These are phyloP conservation scores for Xanthorhoe spadicearia DNA, from an alignment of 2,888 invertebrate species.

Conservation along the genomic window DNA sequence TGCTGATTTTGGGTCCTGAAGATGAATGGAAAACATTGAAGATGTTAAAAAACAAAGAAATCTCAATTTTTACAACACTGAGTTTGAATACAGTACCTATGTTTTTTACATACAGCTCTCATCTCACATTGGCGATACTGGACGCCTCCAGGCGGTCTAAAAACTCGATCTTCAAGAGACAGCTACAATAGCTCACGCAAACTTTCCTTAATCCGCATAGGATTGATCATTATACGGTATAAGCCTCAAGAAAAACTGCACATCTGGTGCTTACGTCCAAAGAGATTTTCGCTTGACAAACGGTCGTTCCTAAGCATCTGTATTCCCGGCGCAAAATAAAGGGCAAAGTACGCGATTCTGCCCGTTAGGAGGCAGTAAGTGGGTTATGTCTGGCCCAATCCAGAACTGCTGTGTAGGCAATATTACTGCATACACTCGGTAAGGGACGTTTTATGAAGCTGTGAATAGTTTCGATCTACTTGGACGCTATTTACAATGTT, in stretches of 20 bases:
- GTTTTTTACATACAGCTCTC: too few relatives aligned
- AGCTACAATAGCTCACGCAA: too few relatives aligned
- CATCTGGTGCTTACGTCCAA: constrained; percentile 20
- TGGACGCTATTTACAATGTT: too few relatives aligned
- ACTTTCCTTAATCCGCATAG: too few relatives aligned
- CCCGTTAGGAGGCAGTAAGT: constrained; percentile 6
- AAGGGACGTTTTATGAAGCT: background rate
- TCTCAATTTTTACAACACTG: background rate
- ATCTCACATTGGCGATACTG: too few relatives aligned
- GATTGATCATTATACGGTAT: background rate
- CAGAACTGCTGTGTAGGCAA: background rate
- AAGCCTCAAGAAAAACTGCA: constrained; percentile 25
- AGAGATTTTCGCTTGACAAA: constrained; percentile 24
- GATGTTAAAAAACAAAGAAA: background rate
- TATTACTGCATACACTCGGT: constrained; percentile 2
- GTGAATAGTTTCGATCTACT: background rate
- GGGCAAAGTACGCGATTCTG: constrained; percentile 6
- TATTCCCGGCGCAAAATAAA: constrained; percentile 28
- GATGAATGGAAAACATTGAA: background rate
- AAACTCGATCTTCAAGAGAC: too few relatives aligned
- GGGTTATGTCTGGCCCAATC: background rate
- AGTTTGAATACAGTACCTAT: too few relatives aligned
- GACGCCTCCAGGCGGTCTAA: too few relatives aligned
- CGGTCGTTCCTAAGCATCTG: constrained; percentile 16
- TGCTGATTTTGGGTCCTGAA: background rate